A percentile compares a stretch with the other conserved stretches of the same genome.
Evolutionary conservation across 2,888 invertebrate species (phyloP).

Genomic region (Vesta saturnalis): DNA sequence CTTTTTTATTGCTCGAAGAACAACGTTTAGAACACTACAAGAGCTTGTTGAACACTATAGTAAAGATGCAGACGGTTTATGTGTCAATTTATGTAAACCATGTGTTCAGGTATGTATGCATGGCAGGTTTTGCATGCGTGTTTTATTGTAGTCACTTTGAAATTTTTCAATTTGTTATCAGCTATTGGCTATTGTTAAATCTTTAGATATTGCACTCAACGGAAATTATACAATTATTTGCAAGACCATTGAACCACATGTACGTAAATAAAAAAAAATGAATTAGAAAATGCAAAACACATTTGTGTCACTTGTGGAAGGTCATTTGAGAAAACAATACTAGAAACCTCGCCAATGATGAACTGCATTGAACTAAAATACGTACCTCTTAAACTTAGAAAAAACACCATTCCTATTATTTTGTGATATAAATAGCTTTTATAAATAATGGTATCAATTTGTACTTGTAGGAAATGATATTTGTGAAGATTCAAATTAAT

Average conservation of each 20-base stretch:
- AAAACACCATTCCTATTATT: too few relatives aligned
- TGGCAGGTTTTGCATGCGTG: slow-evolving; percentile 28
- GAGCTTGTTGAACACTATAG: slow-evolving; percentile 98
- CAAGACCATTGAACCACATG: neutral
- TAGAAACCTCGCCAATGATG: too few relatives aligned
- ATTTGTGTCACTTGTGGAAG: too few relatives aligned
- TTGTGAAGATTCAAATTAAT: too few relatives aligned
- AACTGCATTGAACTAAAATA: too few relatives aligned
- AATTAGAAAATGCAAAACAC: too few relatives aligned
- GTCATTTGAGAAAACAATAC: too few relatives aligned
- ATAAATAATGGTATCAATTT: too few relatives aligned
- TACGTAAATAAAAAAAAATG: too few relatives aligned
- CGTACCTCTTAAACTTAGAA: too few relatives aligned
- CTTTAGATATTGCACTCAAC: neutral
- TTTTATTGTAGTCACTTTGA: slow-evolving; percentile 36
- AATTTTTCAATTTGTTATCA: slow-evolving; percentile 36
- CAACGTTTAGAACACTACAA: slow-evolving; percentile 96
- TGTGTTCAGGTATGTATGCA: slow-evolving; percentile 81
- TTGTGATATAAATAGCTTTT: too few relatives aligned
- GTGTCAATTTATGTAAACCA: slow-evolving; percentile 95
- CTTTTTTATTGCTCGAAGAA: slow-evolving; percentile 98
- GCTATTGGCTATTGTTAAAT: slow-evolving; percentile 47
- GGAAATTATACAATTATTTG: slow-evolving; percentile 2
- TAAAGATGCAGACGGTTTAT: slow-evolving; percentile 97
- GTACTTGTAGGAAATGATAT: too few relatives aligned